Evolutionary conservation across 30 jellyfish, hydroid and myxozoan species (phyloP), one percentile per base, ranked within the genome.

Genomic region (Aurelia sp.): DNA sequence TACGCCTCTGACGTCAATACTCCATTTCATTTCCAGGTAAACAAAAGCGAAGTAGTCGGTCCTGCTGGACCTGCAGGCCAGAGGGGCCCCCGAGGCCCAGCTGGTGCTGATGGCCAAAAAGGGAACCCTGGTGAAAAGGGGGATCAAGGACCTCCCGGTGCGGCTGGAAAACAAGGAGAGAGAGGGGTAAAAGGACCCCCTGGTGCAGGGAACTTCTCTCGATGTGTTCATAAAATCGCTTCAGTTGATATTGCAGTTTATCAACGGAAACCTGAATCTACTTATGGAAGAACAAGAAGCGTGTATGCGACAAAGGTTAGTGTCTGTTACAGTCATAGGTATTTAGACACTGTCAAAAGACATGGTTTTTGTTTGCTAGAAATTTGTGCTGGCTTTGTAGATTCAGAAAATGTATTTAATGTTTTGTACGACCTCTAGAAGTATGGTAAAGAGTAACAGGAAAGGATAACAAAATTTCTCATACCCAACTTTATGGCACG

Each of bases 21-120:
- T 44, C 2, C 55, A 44, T 44, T 6, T 44, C 15, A 44, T 64
- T 66, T 37, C 19, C 59, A 86, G 96, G 90, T 66, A 4, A 77
- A 86, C 72, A 86, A 48, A 41, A 86, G 86, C 53, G 88, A 64
- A 41, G 40, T 77, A 13, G 53, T 70, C 2, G 96, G 96, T 19
- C 90, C 96, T n/a, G 51, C 67, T 9, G 96, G 96, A 17, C 87
- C 84, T 15, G 41, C 73, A 1, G 94, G 94, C 20, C 87, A 50
- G 10, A 47, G 18, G 30, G 96, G 96, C 13, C 90, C 88, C 4
- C 70, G 8, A 50, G 96, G 96, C 12, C 66, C 66, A 13, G 57
- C 0, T 23, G 93, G 93, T 20, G 65, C 74, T 4, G 52, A 59
- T 27, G 93, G 93, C 15, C 13, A 18, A 18, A 59, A 62, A 40